A percentile compares a stretch with the other conserved stretches of the same genome.
Conservation (phyloP, 2,888 invertebrate genomes). For the Microlaimidae sp. region DNA sequence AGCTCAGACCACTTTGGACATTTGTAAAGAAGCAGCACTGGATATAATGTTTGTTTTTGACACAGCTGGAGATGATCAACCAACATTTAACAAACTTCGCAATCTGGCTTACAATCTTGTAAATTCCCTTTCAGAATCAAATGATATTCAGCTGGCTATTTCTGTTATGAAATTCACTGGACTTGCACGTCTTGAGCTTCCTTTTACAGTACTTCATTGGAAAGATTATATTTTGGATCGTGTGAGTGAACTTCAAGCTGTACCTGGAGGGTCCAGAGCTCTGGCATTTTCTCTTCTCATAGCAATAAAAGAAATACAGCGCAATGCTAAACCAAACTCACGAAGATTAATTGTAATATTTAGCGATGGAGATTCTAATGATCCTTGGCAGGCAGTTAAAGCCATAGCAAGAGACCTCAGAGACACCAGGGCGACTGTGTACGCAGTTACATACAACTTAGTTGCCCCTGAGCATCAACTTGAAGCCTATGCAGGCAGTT, state of each 20-base stretch:
- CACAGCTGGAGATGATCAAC: no score
- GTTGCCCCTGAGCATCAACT: neutral
- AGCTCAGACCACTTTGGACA: no score
- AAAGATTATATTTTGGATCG: neutral
- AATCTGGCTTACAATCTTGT: no score
- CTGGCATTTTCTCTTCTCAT: neutral
- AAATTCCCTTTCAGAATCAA: no score
- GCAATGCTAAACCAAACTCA: neutral
- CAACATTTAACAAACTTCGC: no score
- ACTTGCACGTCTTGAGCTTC: neutral
- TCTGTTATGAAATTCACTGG: neutral
- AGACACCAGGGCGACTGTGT: neutral
- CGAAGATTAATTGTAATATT: neutral
- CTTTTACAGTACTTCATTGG: neutral
- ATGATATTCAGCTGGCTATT: neutral
- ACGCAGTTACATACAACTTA: neutral
- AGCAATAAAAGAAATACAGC: neutral
- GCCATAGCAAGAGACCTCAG: neutral
- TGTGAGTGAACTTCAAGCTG: neutral
- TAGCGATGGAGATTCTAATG: neutral
- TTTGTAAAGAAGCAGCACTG: no score
- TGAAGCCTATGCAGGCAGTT: neutral
- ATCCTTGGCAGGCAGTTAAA: neutral
- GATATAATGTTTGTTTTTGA: no score
- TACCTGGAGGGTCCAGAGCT: neutral